phyloP scores from a whole-genome alignment of 2,797 vertebrate genomes.

The Poliocrania exsul region DNA sequence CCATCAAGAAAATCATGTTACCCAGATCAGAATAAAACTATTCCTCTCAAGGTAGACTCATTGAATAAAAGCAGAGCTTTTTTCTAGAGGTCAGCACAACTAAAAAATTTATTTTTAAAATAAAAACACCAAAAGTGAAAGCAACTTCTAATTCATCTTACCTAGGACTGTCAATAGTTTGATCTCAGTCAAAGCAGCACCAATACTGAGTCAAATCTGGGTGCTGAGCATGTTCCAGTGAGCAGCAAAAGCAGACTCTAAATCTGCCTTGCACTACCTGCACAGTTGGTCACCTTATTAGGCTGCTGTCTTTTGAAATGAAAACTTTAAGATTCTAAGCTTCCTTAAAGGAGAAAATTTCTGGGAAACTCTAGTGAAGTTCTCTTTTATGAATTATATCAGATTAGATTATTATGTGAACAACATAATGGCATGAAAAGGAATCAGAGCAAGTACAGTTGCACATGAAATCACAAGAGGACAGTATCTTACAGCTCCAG shows the following conservation, averaged over 20 bases:
- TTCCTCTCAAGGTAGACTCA: not conserved
- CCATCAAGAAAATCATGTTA: not conserved
- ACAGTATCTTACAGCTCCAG: slow-evolving; percentile 89
- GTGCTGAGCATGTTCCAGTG: not conserved
- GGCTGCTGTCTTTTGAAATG: not conserved
- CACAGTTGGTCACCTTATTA: not conserved
- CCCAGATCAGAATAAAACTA: not conserved
- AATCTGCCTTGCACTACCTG: not conserved
- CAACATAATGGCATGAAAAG: not conserved
- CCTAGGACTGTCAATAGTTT: not conserved
- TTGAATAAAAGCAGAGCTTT: not conserved
- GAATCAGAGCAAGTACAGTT: not conserved
- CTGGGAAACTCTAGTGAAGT: not conserved
- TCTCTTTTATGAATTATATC: not conserved
- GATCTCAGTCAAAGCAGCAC: not conserved
- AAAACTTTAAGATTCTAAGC: not conserved
- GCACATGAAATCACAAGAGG: not conserved
- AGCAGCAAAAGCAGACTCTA: not conserved
- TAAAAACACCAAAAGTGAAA: not conserved
- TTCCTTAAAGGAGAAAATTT: not conserved
- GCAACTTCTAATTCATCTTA: not conserved
- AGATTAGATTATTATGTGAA: not conserved
- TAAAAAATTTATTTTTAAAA: not conserved
- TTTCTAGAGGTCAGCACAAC: not conserved
- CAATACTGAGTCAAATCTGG: not conserved